Evolutionary conservation across 1,140 invertebrate genomes (phyloP).

Genomic region (Zaprionus africanus): DNA sequence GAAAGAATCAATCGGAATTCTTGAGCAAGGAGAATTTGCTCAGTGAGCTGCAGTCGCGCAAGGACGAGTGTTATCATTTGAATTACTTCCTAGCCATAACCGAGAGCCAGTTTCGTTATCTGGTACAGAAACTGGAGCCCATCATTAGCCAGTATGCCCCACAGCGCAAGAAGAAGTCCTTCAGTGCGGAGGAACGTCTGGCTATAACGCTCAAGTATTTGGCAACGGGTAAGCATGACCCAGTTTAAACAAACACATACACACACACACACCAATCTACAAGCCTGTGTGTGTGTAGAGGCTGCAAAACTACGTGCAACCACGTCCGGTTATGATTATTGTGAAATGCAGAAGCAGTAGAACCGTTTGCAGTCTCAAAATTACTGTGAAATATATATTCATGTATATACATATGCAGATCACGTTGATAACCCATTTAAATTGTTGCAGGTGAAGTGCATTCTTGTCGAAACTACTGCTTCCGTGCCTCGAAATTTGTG

Average conservation of each 20-base stretch:
- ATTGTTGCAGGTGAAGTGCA: slow-evolving; percentile 75
- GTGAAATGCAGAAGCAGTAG: not conserved
- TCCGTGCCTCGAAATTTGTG: slow-evolving; percentile 84
- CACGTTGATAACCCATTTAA: slow-evolving; percentile 13
- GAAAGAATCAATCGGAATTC: slow-evolving; percentile 79
- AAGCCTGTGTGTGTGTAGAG: not conserved
- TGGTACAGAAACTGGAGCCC: slow-evolving; percentile 77
- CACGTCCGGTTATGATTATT: not conserved
- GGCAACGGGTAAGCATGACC: slow-evolving; percentile 73
- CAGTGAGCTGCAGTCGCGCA: slow-evolving; percentile 77
- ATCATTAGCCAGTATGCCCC: slow-evolving; percentile 80
- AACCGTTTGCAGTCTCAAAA: not conserved
- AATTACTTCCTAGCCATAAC: slow-evolving; percentile 84
- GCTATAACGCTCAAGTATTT: slow-evolving; percentile 84
- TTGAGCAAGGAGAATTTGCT: slow-evolving; percentile 78
- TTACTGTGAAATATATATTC: not conserved
- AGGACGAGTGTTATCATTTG: slow-evolving; percentile 80
- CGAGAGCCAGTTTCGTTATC: slow-evolving; percentile 77
- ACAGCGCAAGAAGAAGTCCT: slow-evolving; percentile 80
- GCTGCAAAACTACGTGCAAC: not conserved
- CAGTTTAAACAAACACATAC: not conserved
- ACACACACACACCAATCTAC: not conserved
- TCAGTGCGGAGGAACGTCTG: slow-evolving; percentile 80
- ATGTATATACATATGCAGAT: not conserved
- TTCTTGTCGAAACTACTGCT: slow-evolving; percentile 84